A percentile compares a stretch with the other conserved stretches of the same genome.
Evolutionary conservation across 2,113 vertebrate genomes (phyloP).

Genomic region (Clinocottus analis): DNA sequence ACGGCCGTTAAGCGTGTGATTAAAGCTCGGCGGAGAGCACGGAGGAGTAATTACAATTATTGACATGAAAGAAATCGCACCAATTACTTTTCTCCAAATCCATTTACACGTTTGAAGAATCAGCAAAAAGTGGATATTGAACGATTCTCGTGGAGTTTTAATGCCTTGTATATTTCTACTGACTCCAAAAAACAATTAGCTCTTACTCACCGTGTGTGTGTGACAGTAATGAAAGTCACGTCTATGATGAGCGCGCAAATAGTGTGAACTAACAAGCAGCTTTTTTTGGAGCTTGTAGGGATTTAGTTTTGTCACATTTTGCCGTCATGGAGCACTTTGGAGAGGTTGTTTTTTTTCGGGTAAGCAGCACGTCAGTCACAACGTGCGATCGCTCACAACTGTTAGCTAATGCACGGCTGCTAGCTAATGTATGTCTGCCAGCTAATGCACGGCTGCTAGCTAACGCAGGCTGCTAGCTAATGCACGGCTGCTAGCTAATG

Average conservation of each 20-base stretch:
- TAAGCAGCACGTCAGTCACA: too few species aligned
- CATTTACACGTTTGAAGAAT: neutral
- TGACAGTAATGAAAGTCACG: neutral
- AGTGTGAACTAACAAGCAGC: too few species aligned
- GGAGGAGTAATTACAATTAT: neutral
- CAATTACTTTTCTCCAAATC: neutral
- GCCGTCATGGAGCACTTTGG: neutral
- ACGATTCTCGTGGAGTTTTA: neutral
- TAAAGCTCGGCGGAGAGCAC: neutral
- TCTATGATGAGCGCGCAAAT: neutral
- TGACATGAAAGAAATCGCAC: too few species aligned
- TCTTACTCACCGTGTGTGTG: neutral
- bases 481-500: too few species aligned
- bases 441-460: too few species aligned
- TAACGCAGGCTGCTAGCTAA: too few species aligned
- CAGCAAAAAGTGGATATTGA: too few species aligned
- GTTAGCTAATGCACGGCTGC: too few species aligned
- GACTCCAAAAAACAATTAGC: neutral
- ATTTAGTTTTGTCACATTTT: conserved; percentile 15
- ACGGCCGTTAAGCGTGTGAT: neutral
- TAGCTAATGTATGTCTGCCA: too few species aligned
- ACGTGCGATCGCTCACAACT: too few species aligned
- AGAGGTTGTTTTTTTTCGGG: neutral
- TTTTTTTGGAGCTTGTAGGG: neutral
- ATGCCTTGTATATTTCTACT: neutral